A percentile compares a stretch with the other conserved stretches of the same genome.
These are phyloP conservation scores for Phacellophora camtschatica DNA, from an alignment of 30 jellyfish, hydroid and myxozoan species.

Conservation along the genomic window DNA sequence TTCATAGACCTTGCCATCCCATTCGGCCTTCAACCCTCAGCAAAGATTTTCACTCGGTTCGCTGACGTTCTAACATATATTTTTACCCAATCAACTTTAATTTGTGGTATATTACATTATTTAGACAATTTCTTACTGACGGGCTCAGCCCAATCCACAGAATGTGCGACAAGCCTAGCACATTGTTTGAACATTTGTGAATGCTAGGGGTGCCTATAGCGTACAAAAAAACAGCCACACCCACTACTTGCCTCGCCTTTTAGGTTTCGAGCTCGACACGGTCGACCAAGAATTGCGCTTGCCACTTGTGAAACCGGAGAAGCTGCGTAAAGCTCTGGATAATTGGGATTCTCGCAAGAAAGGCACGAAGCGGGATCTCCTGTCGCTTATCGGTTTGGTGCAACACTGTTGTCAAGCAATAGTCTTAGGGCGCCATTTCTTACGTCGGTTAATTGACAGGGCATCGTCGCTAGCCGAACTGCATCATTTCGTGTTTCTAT, in stretches of 20 bases:
- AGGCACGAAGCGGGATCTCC: no score
- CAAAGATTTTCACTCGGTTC: conserved; percentile 52
- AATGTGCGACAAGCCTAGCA: conserved; percentile 16
- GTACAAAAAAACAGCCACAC: conserved; percentile 61
- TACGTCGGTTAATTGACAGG: no score
- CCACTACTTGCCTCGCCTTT: conserved; percentile 35
- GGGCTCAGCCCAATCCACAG: conserved; percentile 30
- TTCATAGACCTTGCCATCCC: conserved; percentile 73
- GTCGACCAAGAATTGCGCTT: conserved; percentile 28
- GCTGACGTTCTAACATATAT: conserved; percentile 36
- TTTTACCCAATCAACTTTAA: not conserved
- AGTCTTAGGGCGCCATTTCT: no score
- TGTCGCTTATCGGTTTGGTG: no score
- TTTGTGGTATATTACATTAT: conserved; percentile 37
- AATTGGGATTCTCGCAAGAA: conserved; percentile 33
- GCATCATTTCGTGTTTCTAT: no score
- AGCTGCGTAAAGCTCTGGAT: conserved; percentile 10
- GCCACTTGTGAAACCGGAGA: conserved; percentile 31
- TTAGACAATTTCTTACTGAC: conserved; percentile 51
- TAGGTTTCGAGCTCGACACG: conserved; percentile 57
- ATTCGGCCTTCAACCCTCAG: conserved; percentile 74
- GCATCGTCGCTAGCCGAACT: no score
- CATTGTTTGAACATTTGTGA: conserved; percentile 22
- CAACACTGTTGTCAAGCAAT: no score
- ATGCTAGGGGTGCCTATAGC: conserved; percentile 15